These are phyloP conservation scores for Branchipolynoe longqiensis DNA, from an alignment of 2,888 invertebrate species.

Conservation along the genomic window DNA sequence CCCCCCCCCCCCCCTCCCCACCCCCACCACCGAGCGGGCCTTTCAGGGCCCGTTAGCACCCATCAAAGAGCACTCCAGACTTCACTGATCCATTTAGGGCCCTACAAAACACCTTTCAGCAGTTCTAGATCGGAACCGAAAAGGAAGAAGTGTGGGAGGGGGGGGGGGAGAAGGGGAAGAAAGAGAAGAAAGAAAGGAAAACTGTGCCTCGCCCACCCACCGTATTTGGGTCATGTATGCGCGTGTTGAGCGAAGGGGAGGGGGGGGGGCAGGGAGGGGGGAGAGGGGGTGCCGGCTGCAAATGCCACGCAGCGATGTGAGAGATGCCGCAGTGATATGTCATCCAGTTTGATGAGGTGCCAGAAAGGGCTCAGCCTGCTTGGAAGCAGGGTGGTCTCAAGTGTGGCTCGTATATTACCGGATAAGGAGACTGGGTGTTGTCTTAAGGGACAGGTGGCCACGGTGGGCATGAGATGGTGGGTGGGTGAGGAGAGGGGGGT, in stretches of 20 bases:
- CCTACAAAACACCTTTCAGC: conserved; percentile 47
- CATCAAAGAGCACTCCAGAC: conserved; percentile 42
- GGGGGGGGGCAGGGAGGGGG: not conserved
- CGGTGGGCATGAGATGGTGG: not conserved
- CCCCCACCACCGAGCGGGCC: too few species aligned
- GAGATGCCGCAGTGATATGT: not conserved
- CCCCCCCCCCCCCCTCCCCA: too few species aligned
- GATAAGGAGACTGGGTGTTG: not conserved
- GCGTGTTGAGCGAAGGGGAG: not conserved
- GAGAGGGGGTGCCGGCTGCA: not conserved
- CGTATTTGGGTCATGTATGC: not conserved
- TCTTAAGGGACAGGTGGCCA: conserved; percentile 24
- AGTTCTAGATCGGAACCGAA: not conserved
- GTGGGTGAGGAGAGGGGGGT: not conserved
- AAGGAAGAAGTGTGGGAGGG: too few species aligned
- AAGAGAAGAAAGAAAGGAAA: too few species aligned
- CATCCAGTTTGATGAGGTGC: conserved; percentile 38
- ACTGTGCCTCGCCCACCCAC: not conserved
- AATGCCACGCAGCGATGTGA: conserved; percentile 19
- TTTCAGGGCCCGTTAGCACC: conserved; percentile 28
- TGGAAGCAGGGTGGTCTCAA: conserved; percentile 1
- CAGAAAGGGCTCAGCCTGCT: not conserved
- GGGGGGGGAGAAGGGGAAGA: too few species aligned
- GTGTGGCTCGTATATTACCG: conserved; percentile 6
- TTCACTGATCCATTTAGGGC: conserved; percentile 45